phyloP scores from a whole-genome alignment of 2,113 vertebrate species.

The Aramus guarauna region DNA sequence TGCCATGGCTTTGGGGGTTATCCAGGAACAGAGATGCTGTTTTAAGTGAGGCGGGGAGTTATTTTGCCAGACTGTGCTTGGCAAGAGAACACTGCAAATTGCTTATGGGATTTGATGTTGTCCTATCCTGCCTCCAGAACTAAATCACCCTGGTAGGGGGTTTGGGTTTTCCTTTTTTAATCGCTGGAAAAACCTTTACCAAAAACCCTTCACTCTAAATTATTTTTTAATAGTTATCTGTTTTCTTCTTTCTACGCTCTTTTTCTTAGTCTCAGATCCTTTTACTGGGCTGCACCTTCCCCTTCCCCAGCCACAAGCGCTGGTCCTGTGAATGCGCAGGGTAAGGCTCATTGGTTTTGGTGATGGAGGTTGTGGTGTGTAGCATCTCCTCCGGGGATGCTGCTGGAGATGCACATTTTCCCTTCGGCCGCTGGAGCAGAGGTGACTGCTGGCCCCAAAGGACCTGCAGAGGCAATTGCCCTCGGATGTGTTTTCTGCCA shows the following conservation, averaged over 20 bases:
- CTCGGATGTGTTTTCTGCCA: neutral
- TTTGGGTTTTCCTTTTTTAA: neutral
- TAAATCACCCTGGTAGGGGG: neutral
- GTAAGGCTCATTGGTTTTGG: neutral
- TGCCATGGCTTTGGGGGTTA: neutral
- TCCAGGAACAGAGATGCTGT: conserved; percentile 20
- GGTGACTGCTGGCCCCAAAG: neutral
- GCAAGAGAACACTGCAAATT: neutral
- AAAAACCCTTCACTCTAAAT: neutral
- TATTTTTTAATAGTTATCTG: too few relatives aligned
- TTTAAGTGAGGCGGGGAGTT: neutral
- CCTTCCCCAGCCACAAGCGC: neutral
- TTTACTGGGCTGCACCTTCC: neutral
- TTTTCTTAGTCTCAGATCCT: neutral
- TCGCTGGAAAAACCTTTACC: neutral
- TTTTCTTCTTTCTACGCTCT: neutral
- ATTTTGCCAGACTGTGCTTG: neutral
- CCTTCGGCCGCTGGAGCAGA: neutral
- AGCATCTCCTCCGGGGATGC: rapidly evolving
- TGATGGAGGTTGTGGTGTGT: neutral
- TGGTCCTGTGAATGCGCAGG: neutral
- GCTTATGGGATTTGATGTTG: neutral
- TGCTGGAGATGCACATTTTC: neutral
- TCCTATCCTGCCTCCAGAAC: neutral
- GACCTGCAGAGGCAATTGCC: neutral